Evolutionary conservation across 2,888 invertebrate genomes (phyloP).

Genomic region (Phengaris arion): DNA sequence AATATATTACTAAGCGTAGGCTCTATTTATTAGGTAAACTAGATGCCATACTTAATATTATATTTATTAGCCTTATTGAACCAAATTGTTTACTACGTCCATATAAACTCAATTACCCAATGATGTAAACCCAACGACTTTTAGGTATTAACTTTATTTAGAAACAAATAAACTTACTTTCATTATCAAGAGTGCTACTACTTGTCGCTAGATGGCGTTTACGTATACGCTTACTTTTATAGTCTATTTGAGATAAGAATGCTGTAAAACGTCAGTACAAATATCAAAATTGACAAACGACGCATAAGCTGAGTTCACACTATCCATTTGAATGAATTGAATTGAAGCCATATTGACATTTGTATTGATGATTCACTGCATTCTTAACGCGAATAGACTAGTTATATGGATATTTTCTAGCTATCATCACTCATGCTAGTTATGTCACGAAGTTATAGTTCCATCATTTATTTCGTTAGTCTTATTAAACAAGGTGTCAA

Average conservation of each 20-base stretch:
- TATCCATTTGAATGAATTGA: too few species aligned
- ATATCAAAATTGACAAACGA: too few species aligned
- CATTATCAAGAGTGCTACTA: background rate
- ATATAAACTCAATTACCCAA: background rate
- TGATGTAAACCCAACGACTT: conserved; percentile 8
- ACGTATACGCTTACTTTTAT: too few species aligned
- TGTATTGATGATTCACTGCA: too few species aligned
- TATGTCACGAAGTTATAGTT: background rate
- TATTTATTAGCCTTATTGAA: conserved; percentile 29
- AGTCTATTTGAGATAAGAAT: too few species aligned
- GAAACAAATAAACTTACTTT: background rate
- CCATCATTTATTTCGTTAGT: background rate
- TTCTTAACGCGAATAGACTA: too few species aligned
- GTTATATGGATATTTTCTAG: background rate
- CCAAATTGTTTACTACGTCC: background rate
- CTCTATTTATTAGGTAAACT: conserved; percentile 32
- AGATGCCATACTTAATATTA: conserved; percentile 34
- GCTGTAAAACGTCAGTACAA: too few species aligned
- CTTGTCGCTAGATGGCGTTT: background rate
- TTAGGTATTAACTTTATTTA: background rate
- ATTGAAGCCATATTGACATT: too few species aligned
- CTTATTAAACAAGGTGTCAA: background rate
- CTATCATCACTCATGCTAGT: background rate
- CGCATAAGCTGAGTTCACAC: too few species aligned
- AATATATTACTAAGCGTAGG: conserved; percentile 21